Conservation (phyloP, 2,888 invertebrate genomes). For the Scaptodrosophila latifasciaeformis region DNA sequence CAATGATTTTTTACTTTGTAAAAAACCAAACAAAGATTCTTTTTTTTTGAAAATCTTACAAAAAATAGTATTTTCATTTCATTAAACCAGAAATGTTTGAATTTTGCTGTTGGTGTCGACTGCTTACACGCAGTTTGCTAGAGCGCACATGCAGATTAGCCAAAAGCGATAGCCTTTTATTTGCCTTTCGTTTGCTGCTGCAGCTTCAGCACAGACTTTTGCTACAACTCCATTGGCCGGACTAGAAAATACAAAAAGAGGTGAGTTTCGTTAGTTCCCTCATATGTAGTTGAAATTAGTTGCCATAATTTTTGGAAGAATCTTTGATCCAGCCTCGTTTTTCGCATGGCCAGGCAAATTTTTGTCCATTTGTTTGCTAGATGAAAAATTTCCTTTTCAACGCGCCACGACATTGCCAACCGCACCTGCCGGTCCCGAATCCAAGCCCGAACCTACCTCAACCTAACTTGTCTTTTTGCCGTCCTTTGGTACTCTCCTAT, state of each 20-base stretch:
- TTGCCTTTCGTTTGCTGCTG: constrained; percentile 27
- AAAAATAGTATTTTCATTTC: too few species aligned
- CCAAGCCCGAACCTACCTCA: neutral
- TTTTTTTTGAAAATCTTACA: too few species aligned
- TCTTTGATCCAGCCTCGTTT: too few species aligned
- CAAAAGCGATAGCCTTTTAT: constrained; percentile 64
- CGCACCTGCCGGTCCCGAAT: constrained; percentile 49
- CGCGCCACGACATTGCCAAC: constrained; percentile 40
- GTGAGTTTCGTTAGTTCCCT: too few species aligned
- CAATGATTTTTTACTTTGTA: too few species aligned
- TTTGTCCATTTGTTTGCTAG: constrained; percentile 34
- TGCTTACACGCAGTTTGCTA: constrained; percentile 8
- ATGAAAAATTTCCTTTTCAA: constrained; percentile 67
- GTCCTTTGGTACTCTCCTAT: neutral
- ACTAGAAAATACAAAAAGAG: too few species aligned
- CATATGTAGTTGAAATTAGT: too few species aligned
- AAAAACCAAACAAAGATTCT: too few species aligned
- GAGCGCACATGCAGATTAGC: constrained; percentile 63
- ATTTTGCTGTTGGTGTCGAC: constrained; percentile 2
- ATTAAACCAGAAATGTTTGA: too few species aligned
- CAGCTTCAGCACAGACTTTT: constrained; percentile 28
- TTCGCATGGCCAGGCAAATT: too few species aligned
- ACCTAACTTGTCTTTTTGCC: too few species aligned
- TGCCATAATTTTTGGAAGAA: too few species aligned
- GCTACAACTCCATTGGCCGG: constrained; percentile 13